These are phyloP conservation scores for Diglossa cyanea DNA, from an alignment of 2,797 vertebrate genomes.

Conservation along the genomic window DNA sequence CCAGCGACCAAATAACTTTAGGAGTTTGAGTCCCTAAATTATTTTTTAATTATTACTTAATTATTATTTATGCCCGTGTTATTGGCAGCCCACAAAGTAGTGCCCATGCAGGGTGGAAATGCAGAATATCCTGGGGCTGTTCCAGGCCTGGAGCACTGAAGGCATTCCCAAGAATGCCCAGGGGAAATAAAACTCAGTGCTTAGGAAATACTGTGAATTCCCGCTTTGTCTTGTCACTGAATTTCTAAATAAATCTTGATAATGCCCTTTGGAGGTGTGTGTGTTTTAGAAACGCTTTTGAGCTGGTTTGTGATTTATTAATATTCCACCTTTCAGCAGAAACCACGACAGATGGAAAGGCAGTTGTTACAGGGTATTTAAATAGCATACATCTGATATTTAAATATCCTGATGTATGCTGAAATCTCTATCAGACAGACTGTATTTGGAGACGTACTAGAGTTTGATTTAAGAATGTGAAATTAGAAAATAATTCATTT, in stretches of 20 bases:
- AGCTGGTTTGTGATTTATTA: background rate
- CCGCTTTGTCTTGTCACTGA: background rate
- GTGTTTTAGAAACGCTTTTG: background rate
- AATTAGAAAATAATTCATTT: background rate
- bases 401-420: background rate
- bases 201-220: background rate
- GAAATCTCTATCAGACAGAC: background rate
- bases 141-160: background rate
- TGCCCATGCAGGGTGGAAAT: background rate
- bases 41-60: background rate
- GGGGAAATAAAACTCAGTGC: background rate
- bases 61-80: background rate
- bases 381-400: background rate
- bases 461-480: background rate
- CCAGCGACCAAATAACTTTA: rapidly evolving
- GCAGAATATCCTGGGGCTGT: background rate
- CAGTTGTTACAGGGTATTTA: background rate
- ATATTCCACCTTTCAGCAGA: background rate
- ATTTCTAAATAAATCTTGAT: background rate
- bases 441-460: background rate
- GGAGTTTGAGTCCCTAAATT: background rate
- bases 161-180: rapidly evolving
- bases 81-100: background rate
- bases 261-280: background rate
- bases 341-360: background rate